These are phyloP conservation scores for Sturmia bella DNA, from an alignment of 2,888 invertebrate species.

Conservation along the genomic window DNA sequence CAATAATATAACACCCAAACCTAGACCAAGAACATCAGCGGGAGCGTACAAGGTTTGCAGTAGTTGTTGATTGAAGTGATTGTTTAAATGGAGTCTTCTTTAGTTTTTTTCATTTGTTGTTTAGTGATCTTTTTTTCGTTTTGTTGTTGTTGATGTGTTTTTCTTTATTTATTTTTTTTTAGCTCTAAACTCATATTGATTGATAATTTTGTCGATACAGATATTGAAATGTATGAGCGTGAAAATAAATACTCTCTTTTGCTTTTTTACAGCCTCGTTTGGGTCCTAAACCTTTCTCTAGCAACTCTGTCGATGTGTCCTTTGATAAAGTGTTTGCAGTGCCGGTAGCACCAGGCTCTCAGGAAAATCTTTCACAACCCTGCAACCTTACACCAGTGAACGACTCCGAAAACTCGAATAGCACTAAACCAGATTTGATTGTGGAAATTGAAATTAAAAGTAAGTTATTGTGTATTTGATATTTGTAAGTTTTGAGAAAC, in stretches of 20 bases:
- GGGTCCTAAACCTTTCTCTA: conserved; percentile 93
- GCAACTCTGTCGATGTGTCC: conserved; percentile 89
- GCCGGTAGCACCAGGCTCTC: conserved; percentile 86
- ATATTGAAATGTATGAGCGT: background rate
- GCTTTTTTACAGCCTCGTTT: conserved; percentile 86
- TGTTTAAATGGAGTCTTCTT: conserved; percentile 17
- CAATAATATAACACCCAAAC: conserved; percentile 78
- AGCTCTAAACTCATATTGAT: too few relatives aligned
- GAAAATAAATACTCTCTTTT: too few relatives aligned
- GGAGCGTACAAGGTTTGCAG: conserved; percentile 90
- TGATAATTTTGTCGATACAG: background rate
- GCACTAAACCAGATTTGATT: conserved; percentile 78
- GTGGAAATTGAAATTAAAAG: conserved; percentile 83
- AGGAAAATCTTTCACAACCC: conserved; percentile 77
- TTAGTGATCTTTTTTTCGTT: conserved; percentile 4
- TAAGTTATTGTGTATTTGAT: conserved; percentile 76
- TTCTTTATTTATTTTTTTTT: background rate
- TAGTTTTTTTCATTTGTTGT: conserved; percentile 39
- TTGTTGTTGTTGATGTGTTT: too few relatives aligned
- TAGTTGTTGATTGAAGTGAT: conserved; percentile 18
- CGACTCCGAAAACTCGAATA: conserved; percentile 36
- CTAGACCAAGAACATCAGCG: conserved; percentile 88
- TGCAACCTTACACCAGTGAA: conserved; percentile 60
- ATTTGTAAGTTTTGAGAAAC: too few relatives aligned
- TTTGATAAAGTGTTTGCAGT: conserved; percentile 92